Evolutionary conservation across 2,113 vertebrate species (phyloP).

Genomic region (Atrichornis clamosus): DNA sequence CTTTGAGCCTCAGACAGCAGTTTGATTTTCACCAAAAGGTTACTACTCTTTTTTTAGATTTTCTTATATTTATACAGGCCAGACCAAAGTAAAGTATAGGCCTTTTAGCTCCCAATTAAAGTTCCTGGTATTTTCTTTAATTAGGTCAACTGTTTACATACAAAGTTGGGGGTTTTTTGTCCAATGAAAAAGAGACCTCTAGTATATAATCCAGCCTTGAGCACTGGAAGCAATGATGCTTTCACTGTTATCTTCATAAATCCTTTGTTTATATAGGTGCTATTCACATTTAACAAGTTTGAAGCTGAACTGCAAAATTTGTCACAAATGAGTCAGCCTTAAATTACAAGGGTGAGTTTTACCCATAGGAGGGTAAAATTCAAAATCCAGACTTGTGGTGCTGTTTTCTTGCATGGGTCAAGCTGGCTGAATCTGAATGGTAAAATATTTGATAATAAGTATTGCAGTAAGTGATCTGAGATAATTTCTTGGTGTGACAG

Average conservation of each 20-base stretch:
- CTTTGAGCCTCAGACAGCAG: slow-evolving; percentile 43
- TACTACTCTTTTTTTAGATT: not conserved
- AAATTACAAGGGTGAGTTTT: not conserved
- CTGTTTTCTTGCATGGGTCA: not conserved
- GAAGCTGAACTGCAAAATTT: slow-evolving; percentile 28
- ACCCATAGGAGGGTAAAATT: not conserved
- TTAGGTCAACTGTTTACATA: slow-evolving; percentile 57
- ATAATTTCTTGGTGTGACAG: not conserved
- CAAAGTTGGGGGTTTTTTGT: slow-evolving; percentile 37
- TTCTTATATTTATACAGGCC: slow-evolving; percentile 35
- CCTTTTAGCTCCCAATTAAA: slow-evolving; percentile 53
- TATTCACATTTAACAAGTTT: slow-evolving; percentile 42
- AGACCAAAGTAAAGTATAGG: slow-evolving; percentile 24
- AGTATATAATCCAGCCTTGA: not conserved
- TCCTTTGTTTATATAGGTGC: slow-evolving; percentile 52
- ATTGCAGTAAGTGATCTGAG: not conserved
- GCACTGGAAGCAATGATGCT: not conserved
- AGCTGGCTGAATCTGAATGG: not conserved
- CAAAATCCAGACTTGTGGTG: not conserved
- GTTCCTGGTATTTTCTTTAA: slow-evolving; percentile 31
- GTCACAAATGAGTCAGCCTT: slow-evolving; percentile 11
- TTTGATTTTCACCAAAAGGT: slow-evolving; percentile 27
- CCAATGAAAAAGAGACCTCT: not conserved
- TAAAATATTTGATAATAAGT: not conserved
- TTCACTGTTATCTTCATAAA: slow-evolving; percentile 27